These are phyloP conservation scores for Astropecten irregularis DNA, from an alignment of 53 echinoderm and acorn worm genomes.

Conservation along the genomic window DNA sequence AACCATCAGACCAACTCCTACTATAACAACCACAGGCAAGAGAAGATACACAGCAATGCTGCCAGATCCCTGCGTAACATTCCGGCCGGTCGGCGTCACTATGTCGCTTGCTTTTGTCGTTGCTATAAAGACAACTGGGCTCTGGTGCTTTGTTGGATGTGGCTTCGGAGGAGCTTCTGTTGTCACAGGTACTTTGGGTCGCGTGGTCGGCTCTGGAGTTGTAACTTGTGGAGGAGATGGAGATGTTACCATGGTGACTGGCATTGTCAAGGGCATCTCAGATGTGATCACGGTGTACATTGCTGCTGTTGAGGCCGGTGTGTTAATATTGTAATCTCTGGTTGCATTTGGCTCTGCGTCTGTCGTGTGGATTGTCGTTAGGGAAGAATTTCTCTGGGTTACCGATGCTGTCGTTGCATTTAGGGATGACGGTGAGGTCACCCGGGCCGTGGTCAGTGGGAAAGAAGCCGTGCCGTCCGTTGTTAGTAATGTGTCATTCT, in stretches of 20 bases:
- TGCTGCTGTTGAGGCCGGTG: constrained; percentile 1
- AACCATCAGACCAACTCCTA: constrained; percentile 28
- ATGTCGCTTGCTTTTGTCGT: not conserved
- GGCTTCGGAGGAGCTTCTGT: constrained; percentile 2
- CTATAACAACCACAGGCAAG: constrained; percentile 35
- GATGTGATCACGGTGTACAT: too few relatives aligned
- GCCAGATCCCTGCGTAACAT: not conserved
- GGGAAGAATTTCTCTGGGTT: not conserved
- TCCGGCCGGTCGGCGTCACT: constrained; percentile 2
- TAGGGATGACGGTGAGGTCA: not conserved
- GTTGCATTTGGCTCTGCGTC: not conserved
- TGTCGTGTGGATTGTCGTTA: not conserved
- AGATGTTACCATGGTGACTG: not conserved
- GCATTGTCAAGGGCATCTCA: not conserved
- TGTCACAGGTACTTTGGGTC: not conserved
- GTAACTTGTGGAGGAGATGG: not conserved
- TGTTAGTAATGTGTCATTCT: not conserved
- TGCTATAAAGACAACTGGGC: not conserved
- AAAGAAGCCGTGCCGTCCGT: not conserved
- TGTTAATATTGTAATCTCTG: not conserved
- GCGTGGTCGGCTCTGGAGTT: constrained; percentile 1
- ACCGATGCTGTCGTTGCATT: not conserved
- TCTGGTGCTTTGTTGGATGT: not conserved
- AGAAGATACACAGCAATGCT: constrained; percentile 40
- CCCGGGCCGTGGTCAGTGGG: not conserved